Percentiles rank a stretch among this genome's conserved stretches.
Evolutionary conservation across 2,113 vertebrate species (phyloP).

Genomic region (Elanus axillaris): DNA sequence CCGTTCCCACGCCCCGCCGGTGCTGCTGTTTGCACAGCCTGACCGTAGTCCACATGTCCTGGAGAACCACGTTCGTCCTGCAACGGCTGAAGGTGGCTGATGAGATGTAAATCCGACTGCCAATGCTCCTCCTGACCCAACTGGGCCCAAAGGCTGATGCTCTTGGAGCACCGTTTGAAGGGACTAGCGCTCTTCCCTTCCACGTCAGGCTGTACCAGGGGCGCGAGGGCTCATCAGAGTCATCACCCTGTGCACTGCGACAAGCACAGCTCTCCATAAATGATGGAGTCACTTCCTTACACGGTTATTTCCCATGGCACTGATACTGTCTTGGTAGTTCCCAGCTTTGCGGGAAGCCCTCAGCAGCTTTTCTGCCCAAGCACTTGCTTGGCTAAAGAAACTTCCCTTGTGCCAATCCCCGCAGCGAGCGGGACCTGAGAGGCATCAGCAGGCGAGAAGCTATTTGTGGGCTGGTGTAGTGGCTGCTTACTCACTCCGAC

Average conservation of each 20-base stretch:
- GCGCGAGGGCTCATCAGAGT: background rate
- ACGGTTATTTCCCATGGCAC: fast-evolving
- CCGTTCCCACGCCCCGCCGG: fast-evolving
- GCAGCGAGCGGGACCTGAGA: background rate
- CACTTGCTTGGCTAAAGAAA: background rate
- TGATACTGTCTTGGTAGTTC: background rate
- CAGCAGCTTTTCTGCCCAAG: background rate
- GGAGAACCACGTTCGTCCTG: background rate
- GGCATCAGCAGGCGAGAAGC: background rate
- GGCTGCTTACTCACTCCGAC: background rate
- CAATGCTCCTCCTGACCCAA: background rate
- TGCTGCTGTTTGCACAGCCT: background rate
- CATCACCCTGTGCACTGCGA: fast-evolving
- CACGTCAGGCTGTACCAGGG: fast-evolving
- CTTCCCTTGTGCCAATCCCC: fast-evolving
- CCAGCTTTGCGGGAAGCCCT: background rate
- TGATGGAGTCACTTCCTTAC: fast-evolving
- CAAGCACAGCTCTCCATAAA: background rate
- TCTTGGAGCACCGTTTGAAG: background rate
- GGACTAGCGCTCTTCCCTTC: background rate
- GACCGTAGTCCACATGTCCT: background rate
- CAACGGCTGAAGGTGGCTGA: background rate
- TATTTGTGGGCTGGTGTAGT: background rate
- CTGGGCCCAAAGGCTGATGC: background rate
- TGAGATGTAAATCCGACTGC: background rate